These are phyloP conservation scores for Thunnus albacares DNA, from an alignment of 2,797 vertebrate species.

Conservation along the genomic window DNA sequence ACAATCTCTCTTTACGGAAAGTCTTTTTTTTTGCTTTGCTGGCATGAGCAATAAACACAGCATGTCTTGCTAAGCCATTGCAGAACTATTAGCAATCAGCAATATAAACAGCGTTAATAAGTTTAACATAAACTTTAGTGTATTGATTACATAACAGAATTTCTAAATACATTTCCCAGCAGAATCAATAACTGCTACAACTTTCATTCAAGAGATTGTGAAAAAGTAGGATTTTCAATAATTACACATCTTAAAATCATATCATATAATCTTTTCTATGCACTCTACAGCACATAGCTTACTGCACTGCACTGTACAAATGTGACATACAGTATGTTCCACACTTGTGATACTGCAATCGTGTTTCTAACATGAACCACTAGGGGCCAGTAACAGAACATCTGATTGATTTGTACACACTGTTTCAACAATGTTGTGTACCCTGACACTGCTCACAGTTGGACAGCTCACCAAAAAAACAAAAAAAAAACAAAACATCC, in stretches of 20 bases:
- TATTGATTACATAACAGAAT: constrained; percentile 19
- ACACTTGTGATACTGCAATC: constrained; percentile 8
- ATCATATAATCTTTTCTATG: neutral
- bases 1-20: constrained; percentile 7
- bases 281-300: neutral
- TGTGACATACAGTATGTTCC: neutral
- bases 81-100: constrained; percentile 14
- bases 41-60: constrained; percentile 10
- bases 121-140: constrained; percentile 18
- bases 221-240: neutral
- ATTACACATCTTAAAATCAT: neutral
- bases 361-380: constrained; percentile 61
- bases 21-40: constrained; percentile 8
- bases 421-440: constrained; percentile 20
- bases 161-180: constrained; percentile 5
- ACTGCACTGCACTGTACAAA: neutral
- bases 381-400: constrained; percentile 80
- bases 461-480: constrained; percentile 34
- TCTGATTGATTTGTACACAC: constrained; percentile 33
- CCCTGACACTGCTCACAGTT: constrained; percentile 39
- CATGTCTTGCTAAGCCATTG: constrained; percentile 31
- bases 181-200: constrained; percentile 3
- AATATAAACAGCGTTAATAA: constrained; percentile 27
- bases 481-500: constrained; percentile 19
- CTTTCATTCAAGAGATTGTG: neutral